Percentiles rank a stretch among this genome's conserved stretches.
Conservation (phyloP, 2,888 invertebrate species). For the Isotomurus palustris region DNA sequence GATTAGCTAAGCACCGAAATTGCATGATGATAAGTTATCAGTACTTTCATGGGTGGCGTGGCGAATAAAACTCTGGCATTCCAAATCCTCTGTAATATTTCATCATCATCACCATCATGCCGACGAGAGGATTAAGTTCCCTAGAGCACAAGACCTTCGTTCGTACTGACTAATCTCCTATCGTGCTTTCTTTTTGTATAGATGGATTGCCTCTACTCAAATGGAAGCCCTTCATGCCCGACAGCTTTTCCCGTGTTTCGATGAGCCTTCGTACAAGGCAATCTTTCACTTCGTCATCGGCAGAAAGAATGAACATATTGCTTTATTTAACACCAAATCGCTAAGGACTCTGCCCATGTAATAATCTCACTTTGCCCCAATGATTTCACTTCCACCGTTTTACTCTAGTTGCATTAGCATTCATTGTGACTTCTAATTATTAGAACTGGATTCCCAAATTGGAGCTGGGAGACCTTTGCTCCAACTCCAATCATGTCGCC, state of each 20-base stretch:
- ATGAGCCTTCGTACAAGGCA: constrained; percentile 33
- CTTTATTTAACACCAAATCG: constrained; percentile 24
- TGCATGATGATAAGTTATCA: too few relatives aligned
- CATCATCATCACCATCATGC: too few relatives aligned
- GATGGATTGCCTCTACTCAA: constrained; percentile 36
- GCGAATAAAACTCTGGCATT: too few relatives aligned
- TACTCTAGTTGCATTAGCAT: background rate
- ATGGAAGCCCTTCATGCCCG: constrained; percentile 38
- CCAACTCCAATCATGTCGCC: constrained; percentile 23
- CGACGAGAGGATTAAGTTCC: too few relatives aligned
- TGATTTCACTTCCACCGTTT: background rate
- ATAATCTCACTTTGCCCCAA: background rate
- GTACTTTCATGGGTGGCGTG: too few relatives aligned
- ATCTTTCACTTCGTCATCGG: constrained; percentile 23
- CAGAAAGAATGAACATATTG: constrained; percentile 15
- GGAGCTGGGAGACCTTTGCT: constrained; percentile 24
- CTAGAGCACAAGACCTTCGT: too few relatives aligned
- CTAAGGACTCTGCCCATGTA: constrained; percentile 1
- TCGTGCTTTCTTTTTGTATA: constrained; percentile 5
- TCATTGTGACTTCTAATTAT: background rate
- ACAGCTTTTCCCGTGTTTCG: constrained; percentile 34
- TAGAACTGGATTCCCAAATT: constrained; percentile 16
- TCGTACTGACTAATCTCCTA: background rate
- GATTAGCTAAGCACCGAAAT: too few relatives aligned
- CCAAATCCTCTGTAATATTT: too few relatives aligned